Evolutionary conservation across 1,140 invertebrate species (phyloP), one percentile per base, ranked within the genome.

Genomic region (Drosophila littoralis): DNA sequence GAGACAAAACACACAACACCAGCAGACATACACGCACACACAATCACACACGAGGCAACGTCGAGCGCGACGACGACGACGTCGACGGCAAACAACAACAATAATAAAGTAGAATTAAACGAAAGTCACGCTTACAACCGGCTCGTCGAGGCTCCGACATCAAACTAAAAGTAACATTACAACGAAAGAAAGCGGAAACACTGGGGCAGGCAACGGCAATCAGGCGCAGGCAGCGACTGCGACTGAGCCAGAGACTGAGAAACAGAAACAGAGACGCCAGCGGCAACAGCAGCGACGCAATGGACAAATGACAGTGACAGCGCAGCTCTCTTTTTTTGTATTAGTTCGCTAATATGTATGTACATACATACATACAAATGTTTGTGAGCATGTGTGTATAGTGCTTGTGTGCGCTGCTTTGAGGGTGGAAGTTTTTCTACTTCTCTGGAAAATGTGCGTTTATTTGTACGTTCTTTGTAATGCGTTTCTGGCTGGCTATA

Each of bases 91-190:
- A 76, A 65, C 77, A 79, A 79, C 68, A 77, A 73, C 68, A 79
- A 76, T 73, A 88, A 82, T 79, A 77, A 83, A 83, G 77, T 81
- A 86, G 77, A 83, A 83, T 88, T 81, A 79, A 88, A 89, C 84
- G 82, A 89, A 89, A 89, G 74, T 84, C 85, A 89, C 84, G 80
- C 84, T 90, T 83, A 80, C 84, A 75, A 86, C 84, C 84, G 77
- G 84, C 77, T 89, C 83, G 83, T 65, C 72, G 83, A 83, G 83
- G 83, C 79, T 84, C 85, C 80, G 77, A 81, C 75, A 84, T 78
- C 81, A 83, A 89, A 89, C 84, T 89, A 89, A 89, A 89, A 84
- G 85, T 89, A 89, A 89, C 84, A 89, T 89, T 89, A 90, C 84
- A 83, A 82, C 83, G 77, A 89, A 89, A 89, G 85, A 88, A 88